Base-by-base conservation (phyloP, 1,140 invertebrate species). In the Pinna nobilis region DNA sequence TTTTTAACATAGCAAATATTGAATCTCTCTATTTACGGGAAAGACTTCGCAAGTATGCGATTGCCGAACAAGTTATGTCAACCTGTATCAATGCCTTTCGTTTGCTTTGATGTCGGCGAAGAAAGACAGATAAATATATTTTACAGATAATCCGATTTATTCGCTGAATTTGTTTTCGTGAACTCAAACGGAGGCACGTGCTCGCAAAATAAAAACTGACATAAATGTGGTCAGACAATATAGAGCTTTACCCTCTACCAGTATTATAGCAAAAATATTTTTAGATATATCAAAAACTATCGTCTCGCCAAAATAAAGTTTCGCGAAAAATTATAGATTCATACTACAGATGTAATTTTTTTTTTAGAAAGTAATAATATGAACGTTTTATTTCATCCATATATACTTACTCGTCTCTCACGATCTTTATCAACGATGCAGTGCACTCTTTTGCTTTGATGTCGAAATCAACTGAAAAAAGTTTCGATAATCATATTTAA, bases 391-490 rank as follows among this genome's bases (percentile, higher is more conserved):
- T 0, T 49, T 49, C 2, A 2, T n/a, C 20, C 41, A n/a, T 18
- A 20, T 5, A 13, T 23, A 67, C 67, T 66, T 51, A 78, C 76
- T 64, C 72, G 50, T 78, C 49, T 11, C 69, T 25, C 13, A 78
- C 53, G 3, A 78, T 35, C 11, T 51, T 35, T 28, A 74, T 70
- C 39, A 57, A 47, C n/a, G 72, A 51, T 0, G 76, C 76, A 4
- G 51, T 68, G 25, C 76, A 78, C 13, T 78, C 72, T 11, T 66
- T 74, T 25, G 76, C 71, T 37, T 68, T 74, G 30, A 78, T 78
- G 28, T 74, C 76, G 59, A 78, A 78, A 35, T 70, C 68, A 44
- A 57, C 76, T 78, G 70, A 39, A 74, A 70, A 23, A 9, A 60
- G 28, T 53, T 11, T 15, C 23, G 7, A 33, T 55, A 68, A 6